Percentiles rank a stretch among this genome's conserved stretches.
Evolutionary conservation across 2,888 invertebrate species (phyloP).

Genomic region (Drosophila borborema): DNA sequence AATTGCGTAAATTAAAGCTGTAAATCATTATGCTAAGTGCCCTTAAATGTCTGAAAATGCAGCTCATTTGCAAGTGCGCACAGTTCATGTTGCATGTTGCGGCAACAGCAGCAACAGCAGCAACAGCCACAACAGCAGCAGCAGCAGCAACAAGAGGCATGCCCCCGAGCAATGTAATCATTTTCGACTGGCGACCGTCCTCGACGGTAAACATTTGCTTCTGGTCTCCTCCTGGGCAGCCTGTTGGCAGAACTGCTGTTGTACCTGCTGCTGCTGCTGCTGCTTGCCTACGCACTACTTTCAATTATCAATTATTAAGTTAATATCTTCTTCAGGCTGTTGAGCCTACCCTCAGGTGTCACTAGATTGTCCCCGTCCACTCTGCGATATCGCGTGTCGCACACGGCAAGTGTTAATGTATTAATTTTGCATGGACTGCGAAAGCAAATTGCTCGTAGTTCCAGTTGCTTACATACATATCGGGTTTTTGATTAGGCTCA

Average conservation of each 20-base stretch:
- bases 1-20: conserved; percentile 84
- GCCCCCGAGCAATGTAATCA: conserved; percentile 72
- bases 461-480: background rate
- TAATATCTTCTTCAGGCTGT: conserved; percentile 77
- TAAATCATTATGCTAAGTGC: conserved; percentile 84
- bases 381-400: conserved; percentile 14
- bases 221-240: conserved; percentile 35
- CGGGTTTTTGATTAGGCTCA: background rate
- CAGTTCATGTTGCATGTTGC: conserved; percentile 14
- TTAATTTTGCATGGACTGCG: conserved; percentile 53
- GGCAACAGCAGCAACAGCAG: conserved; percentile 2
- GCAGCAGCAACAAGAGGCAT: conserved; percentile 52
- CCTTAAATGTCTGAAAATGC: conserved; percentile 83
- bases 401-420: conserved; percentile 61
- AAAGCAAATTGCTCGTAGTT: conserved; percentile 32
- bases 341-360: conserved; percentile 47
- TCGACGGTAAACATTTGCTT: background rate
- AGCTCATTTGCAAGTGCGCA: conserved; percentile 79
- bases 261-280: background rate
- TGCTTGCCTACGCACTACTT: conserved; percentile 51
- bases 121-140: conserved; percentile 34
- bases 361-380: conserved; percentile 22
- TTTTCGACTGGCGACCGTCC: conserved; percentile 53
- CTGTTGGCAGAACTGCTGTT: conserved; percentile 21
- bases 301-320: conserved; percentile 80